These are phyloP conservation scores for Porites evermanni DNA, from an alignment of 92 coral and sea anemone species.

Conservation along the genomic window DNA sequence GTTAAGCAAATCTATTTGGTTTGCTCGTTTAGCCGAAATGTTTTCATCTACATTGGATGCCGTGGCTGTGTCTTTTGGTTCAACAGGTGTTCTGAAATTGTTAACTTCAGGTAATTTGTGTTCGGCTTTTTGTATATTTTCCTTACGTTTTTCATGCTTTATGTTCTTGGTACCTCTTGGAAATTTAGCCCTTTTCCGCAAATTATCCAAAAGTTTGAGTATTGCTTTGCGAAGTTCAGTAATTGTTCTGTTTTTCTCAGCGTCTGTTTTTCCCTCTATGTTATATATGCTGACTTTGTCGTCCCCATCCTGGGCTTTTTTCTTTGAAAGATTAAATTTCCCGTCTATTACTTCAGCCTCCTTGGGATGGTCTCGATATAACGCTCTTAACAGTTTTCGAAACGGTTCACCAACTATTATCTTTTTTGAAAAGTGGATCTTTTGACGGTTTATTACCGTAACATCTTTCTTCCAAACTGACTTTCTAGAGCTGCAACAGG, in stretches of 20 bases:
- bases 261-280: constrained; percentile 13
- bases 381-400: constrained; percentile 24
- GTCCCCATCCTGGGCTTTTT: neutral
- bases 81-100: neutral
- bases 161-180: neutral
- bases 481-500: constrained; percentile 1
- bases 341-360: constrained; percentile 9
- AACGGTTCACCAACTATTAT: constrained; percentile 16
- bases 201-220: constrained; percentile 21
- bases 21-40: constrained; percentile 34
- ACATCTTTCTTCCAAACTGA: constrained; percentile 15
- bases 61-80: neutral
- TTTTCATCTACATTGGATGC: neutral
- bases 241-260: constrained; percentile 32
- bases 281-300: constrained; percentile 7
- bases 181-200: constrained; percentile 6
- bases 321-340: constrained; percentile 10
- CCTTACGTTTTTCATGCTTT: neutral
- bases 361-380: constrained; percentile 18
- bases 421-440: constrained; percentile 12
- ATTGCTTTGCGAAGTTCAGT: constrained; percentile 36
- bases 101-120: neutral
- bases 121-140: neutral
- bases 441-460: constrained; percentile 15
- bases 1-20: constrained; percentile 35